A percentile compares a stretch with the other conserved stretches of the same genome.
These are phyloP conservation scores for Drosophila biarmipes DNA, from an alignment of 1,140 invertebrate genomes.

Conservation along the genomic window DNA sequence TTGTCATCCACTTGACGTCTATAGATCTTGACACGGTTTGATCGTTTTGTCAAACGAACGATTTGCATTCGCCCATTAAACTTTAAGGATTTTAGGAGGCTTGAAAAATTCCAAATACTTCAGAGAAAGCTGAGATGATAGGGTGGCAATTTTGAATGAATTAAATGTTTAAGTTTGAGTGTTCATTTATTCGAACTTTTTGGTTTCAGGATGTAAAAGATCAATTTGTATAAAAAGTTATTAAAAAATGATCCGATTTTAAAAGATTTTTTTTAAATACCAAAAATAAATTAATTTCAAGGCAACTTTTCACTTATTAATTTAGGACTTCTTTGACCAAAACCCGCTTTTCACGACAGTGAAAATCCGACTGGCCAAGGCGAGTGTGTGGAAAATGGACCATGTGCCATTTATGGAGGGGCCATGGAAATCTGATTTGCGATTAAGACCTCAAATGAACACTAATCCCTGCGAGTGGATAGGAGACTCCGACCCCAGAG, in stretches of 20 bases:
- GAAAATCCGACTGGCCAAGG: slow-evolving; percentile 14
- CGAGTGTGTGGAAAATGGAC: slow-evolving; percentile 41
- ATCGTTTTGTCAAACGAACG: background rate
- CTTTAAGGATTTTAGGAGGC: background rate
- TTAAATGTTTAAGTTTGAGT: too few species aligned
- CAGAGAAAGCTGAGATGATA: background rate
- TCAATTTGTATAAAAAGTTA: too few species aligned
- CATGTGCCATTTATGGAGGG: slow-evolving; percentile 42
- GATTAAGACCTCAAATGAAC: slow-evolving; percentile 45
- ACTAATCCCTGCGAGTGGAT: slow-evolving; percentile 33
- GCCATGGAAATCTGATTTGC: slow-evolving; percentile 33
- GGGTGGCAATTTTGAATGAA: background rate
- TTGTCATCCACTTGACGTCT: background rate
- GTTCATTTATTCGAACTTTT: too few species aligned
- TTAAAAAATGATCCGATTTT: too few species aligned
- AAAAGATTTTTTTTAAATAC: too few species aligned
- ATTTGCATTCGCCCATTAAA: background rate
- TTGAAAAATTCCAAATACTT: background rate
- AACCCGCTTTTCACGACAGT: slow-evolving; percentile 1
- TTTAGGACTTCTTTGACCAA: background rate
- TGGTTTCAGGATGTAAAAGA: too few species aligned
- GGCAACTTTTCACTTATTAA: too few species aligned
- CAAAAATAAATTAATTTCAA: background rate
- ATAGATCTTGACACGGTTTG: background rate
- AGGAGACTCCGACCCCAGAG: slow-evolving; percentile 1